Base-by-base conservation (phyloP, 2,888 invertebrate species). In the Notodonta dromedarius region DNA sequence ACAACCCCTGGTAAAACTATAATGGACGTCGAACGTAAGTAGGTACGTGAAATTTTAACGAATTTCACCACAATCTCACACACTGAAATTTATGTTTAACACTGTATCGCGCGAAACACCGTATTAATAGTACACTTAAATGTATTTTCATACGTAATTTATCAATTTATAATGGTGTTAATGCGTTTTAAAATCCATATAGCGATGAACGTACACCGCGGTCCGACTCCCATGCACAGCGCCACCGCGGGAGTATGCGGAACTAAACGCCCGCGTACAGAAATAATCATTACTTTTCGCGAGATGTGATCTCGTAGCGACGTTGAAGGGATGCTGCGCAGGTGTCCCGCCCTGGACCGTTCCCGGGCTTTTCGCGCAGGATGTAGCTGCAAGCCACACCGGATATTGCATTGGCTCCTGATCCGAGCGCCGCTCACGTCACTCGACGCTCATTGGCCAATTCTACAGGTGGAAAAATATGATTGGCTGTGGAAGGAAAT, bases 231-330 rank as follows among this genome's bases (percentile, higher is more conserved):
- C 84, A 87, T 71, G 79, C 74, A 78, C 81, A 89, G 90, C 92
- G 92, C 92, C 82, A 77, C 85, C 66, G 76, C 89, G 93, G 90
- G 88, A 88, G 82, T 87, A 86, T 86, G 90, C 82, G 86, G 89
- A 89, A 93, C 91, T 89, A 90, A 73, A 70, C 82, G 83, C 77
- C 85, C 85, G 85, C 86, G 89, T 90, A 93, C 93, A 90, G 87
- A 93, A 94, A 94, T 94, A 94, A 94, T 94, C 94, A 93, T 94
- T 94, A 94, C 91, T 94, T 94, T 92, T 90, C 89, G 88, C 87
- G 89, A 92, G 93, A 93, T 93, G 92, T 90, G 92, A 92, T 91
- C 92, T 91, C 87, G 86, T 80, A 83, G 79, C 80, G 83, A 85
- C 86, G 86, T 81, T 81, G 76, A 77, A 76, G 87, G 81, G 89